phyloP scores from a whole-genome alignment of 2,113 vertebrate species.

The Nothobranchius furzeri region DNA sequence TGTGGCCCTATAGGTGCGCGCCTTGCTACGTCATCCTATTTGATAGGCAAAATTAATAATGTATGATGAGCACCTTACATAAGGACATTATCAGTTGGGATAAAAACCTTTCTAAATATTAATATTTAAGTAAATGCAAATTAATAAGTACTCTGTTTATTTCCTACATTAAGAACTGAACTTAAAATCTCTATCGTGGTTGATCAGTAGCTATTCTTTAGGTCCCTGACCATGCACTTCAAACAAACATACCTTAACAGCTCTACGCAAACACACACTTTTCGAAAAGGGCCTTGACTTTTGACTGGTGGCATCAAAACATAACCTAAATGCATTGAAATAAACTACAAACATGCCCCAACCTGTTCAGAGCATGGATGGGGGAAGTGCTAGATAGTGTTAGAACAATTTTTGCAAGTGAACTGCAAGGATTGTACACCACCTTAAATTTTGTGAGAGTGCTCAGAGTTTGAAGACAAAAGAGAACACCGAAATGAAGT shows the following conservation, averaged over 20 bases:
- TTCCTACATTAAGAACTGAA: background rate
- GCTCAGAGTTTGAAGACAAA: too few relatives aligned
- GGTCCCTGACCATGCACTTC: background rate
- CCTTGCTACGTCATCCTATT: background rate
- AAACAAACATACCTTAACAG: slow-evolving; percentile 18
- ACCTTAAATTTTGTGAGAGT: too few relatives aligned
- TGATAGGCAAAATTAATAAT: background rate
- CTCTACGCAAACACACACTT: slow-evolving; percentile 13
- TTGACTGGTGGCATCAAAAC: background rate
- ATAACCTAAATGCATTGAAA: background rate
- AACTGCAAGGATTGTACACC: too few relatives aligned
- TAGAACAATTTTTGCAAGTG: background rate
- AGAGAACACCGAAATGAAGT: too few relatives aligned
- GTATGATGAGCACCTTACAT: too few relatives aligned
- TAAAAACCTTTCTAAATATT: background rate
- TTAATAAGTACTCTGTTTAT: too few relatives aligned
- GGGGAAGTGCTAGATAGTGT: background rate
- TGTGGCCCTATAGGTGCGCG: slow-evolving; percentile 14
- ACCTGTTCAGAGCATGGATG: background rate
- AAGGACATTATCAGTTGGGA: background rate
- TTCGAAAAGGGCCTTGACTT: slow-evolving; percentile 8
- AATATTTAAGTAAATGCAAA: too few relatives aligned
- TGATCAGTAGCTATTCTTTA: slow-evolving; percentile 23
- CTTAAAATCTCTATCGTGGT: slow-evolving; percentile 2
- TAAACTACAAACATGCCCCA: background rate